Evolutionary conservation across 2,888 invertebrate species (phyloP).

Genomic region (Agapostemon virescens): DNA sequence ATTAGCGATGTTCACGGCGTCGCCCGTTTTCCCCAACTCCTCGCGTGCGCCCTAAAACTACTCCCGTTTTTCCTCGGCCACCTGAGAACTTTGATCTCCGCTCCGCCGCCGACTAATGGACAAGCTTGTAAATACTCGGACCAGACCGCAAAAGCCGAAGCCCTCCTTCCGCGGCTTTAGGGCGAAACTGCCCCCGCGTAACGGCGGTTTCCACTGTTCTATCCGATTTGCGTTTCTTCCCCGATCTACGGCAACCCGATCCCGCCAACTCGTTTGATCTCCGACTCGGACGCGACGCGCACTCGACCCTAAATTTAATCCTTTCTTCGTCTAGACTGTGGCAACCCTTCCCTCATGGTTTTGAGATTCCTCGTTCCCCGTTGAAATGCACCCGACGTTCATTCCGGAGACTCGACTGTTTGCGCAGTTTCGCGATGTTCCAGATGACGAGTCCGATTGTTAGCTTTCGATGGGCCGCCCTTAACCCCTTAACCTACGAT

Average conservation of each 20-base stretch:
- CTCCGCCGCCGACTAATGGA: not conserved
- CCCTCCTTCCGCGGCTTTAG: not conserved
- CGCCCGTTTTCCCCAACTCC: not conserved
- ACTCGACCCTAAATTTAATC: slow-evolving; percentile 15
- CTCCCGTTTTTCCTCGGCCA: not conserved
- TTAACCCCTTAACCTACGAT: no score
- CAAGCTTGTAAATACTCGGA: not conserved
- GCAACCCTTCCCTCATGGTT: not conserved
- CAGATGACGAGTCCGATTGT: no score
- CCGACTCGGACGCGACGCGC: not conserved
- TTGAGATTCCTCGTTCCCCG: not conserved
- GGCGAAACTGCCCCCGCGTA: not conserved
- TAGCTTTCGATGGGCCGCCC: no score
- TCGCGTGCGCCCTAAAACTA: not conserved
- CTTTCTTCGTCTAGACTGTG: not conserved
- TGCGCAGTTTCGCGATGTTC: no score
- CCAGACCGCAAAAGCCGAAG: not conserved
- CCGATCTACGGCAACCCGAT: not conserved
- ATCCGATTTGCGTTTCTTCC: slow-evolving; percentile 7
- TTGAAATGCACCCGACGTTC: not conserved
- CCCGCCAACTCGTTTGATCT: slow-evolving; percentile 14
- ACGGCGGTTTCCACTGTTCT: not conserved
- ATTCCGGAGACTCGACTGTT: not conserved
- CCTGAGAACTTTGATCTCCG: slow-evolving; percentile 3
- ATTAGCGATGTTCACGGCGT: not conserved